phyloP scores from a whole-genome alignment of 2,888 invertebrate genomes.

The Xestia xanthographa region DNA sequence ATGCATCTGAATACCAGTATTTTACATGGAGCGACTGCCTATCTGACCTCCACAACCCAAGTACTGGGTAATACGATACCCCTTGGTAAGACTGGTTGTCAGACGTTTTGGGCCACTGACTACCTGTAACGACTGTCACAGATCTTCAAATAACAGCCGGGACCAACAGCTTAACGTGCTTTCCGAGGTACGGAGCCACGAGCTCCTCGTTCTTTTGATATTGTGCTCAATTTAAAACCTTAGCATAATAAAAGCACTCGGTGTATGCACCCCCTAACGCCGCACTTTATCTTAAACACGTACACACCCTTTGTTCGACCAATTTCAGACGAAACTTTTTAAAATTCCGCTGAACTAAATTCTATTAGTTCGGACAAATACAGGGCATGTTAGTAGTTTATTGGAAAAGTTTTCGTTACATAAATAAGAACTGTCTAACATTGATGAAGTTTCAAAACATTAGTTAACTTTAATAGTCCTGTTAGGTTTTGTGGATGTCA shows the following conservation, averaged over 20 bases:
- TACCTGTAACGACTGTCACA: too few species aligned
- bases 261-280: background rate
- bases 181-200: too few species aligned
- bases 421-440: conserved; percentile 65
- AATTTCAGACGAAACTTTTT: conserved; percentile 36
- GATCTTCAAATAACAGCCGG: too few species aligned
- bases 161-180: too few species aligned
- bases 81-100: too few species aligned
- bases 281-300: background rate
- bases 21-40: too few species aligned
- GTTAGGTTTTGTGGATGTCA: background rate
- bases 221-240: background rate
- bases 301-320: conserved; percentile 30
- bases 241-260: background rate
- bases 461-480: conserved; percentile 40
- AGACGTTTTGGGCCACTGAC: too few species aligned
- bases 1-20: too few species aligned
- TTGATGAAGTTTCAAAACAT: conserved; percentile 62
- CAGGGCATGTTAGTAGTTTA: conserved; percentile 53
- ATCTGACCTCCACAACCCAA: too few species aligned
- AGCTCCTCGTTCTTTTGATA: background rate
- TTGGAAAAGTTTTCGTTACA: conserved; percentile 60
- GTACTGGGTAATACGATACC: too few species aligned
- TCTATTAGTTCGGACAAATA: conserved; percentile 49
- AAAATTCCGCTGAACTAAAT: conserved; percentile 48